phyloP scores from a whole-genome alignment of 2,113 vertebrate genomes.

The Ptychochromis oligacanthus region DNA sequence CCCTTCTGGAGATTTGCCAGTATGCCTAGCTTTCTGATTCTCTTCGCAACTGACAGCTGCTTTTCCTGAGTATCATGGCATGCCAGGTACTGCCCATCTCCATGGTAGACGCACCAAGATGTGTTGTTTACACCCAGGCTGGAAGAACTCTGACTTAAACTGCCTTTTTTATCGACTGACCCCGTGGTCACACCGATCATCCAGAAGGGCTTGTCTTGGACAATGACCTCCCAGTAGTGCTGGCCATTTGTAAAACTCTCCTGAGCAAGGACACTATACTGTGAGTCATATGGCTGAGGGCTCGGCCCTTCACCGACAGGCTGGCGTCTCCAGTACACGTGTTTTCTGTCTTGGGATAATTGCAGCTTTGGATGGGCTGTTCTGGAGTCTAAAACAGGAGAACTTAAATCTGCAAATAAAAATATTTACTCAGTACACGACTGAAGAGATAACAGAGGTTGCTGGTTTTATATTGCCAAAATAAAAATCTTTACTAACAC shows the following conservation, averaged over 20 bases:
- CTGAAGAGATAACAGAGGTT: neutral
- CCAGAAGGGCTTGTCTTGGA: constrained; percentile 82
- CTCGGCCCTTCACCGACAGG: constrained; percentile 18
- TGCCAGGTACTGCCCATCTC: constrained; percentile 71
- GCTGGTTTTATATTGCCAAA: constrained; percentile 23
- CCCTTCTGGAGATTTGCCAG: constrained; percentile 68
- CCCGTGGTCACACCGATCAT: constrained; percentile 73
- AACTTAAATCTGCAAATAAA: constrained; percentile 73
- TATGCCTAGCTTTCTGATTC: constrained; percentile 69
- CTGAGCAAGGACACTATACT: constrained; percentile 73
- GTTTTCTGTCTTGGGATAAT: constrained; percentile 71
- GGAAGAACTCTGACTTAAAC: neutral
- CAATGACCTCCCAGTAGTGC: constrained; percentile 80
- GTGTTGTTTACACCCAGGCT: constrained; percentile 46
- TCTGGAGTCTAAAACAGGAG: constrained; percentile 66
- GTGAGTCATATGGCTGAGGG: constrained; percentile 56
- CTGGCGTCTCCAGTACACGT: constrained; percentile 74
- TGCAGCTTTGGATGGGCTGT: constrained; percentile 76
- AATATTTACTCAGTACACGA: constrained; percentile 3
- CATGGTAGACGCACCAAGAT: constrained; percentile 75
- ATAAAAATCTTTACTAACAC: constrained; percentile 57
- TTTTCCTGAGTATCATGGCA: constrained; percentile 73
- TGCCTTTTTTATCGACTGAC: constrained; percentile 3
- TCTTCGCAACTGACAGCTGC: constrained; percentile 56
- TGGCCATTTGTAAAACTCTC: constrained; percentile 65